Percentiles rank a stretch among this genome's conserved stretches.
These are phyloP conservation scores for Drosophila neonasuta DNA, from an alignment of 2,888 invertebrate genomes.

Conservation along the genomic window DNA sequence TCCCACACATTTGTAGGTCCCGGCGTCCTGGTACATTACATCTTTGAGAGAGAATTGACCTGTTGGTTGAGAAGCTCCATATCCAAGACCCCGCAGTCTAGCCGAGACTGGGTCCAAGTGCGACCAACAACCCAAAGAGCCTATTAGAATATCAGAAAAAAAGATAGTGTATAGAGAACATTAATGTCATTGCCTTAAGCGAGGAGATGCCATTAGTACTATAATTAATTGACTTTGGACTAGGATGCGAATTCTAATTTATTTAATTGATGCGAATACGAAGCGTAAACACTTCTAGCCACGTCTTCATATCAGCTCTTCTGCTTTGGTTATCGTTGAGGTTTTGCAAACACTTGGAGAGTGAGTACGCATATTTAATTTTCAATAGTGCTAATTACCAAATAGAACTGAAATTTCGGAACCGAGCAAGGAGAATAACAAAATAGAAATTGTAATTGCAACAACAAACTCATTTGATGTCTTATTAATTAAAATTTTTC, in stretches of 20 bases:
- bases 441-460: slow-evolving; percentile 67
- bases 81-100: slow-evolving; percentile 84
- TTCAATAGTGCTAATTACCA: slow-evolving; percentile 79
- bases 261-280: slow-evolving; percentile 75
- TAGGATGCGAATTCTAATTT: slow-evolving; percentile 76
- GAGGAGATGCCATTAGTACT: slow-evolving; percentile 58
- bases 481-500: slow-evolving; percentile 21
- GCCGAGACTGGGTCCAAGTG: slow-evolving; percentile 84
- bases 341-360: slow-evolving; percentile 48
- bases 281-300: slow-evolving; percentile 35
- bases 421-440: slow-evolving; percentile 41
- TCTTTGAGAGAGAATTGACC: slow-evolving; percentile 87
- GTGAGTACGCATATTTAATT: slow-evolving; percentile 79
- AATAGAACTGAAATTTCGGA: slow-evolving; percentile 45
- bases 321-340: background rate
- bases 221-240: slow-evolving; percentile 77
- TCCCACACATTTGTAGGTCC: slow-evolving; percentile 88
- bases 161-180: slow-evolving; percentile 11
- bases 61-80: slow-evolving; percentile 83
- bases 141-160: slow-evolving; percentile 68
- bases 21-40: slow-evolving; percentile 89
- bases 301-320: background rate
- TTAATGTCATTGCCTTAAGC: slow-evolving; percentile 48
- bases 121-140: slow-evolving; percentile 86
- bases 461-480: slow-evolving; percentile 14